Percentiles rank a stretch among this genome's conserved stretches.
Evolutionary conservation across 2,113 vertebrate genomes (phyloP).

Genomic region (Periophthalmus modestus): DNA sequence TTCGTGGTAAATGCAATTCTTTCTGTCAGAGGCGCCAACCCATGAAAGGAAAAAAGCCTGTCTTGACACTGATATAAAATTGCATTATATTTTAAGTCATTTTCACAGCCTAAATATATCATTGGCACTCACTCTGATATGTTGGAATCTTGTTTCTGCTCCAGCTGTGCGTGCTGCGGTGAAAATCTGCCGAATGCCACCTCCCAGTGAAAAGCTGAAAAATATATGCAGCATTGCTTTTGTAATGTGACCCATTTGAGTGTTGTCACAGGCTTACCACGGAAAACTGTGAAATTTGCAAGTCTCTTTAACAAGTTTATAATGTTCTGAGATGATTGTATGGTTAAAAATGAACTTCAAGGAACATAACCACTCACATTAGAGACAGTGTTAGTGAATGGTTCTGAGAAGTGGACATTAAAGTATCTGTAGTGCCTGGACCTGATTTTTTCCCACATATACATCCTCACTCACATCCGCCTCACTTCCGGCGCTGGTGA

Average conservation of each 20-base stretch:
- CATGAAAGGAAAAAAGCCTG: not conserved
- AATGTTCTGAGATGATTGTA: not conserved
- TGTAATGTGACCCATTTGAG: constrained; percentile 33
- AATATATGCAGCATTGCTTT: constrained; percentile 9
- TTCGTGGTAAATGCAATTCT: constrained; percentile 10
- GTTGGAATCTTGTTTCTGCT: constrained; percentile 24
- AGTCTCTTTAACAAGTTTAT: constrained; percentile 16
- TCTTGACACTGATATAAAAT: constrained; percentile 2
- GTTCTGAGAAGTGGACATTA: no score
- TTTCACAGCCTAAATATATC: constrained; percentile 1
- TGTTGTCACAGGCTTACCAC: constrained; percentile 22
- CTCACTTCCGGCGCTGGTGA: no score
- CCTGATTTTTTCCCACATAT: no score
- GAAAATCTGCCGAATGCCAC: constrained; percentile 13
- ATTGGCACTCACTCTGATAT: constrained; percentile 4
- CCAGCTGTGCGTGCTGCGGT: constrained; percentile 3
- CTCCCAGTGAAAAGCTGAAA: not conserved
- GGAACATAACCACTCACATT: no score
- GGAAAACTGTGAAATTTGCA: constrained; percentile 26
- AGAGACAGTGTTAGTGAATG: no score
- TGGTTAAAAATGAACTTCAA: no score
- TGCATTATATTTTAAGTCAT: not conserved
- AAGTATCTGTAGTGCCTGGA: no score
- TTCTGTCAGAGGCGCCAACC: constrained; percentile 2
- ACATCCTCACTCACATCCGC: no score